Conservation (phyloP, 2,888 invertebrate genomes). For the Diplolepis rosae region DNA sequence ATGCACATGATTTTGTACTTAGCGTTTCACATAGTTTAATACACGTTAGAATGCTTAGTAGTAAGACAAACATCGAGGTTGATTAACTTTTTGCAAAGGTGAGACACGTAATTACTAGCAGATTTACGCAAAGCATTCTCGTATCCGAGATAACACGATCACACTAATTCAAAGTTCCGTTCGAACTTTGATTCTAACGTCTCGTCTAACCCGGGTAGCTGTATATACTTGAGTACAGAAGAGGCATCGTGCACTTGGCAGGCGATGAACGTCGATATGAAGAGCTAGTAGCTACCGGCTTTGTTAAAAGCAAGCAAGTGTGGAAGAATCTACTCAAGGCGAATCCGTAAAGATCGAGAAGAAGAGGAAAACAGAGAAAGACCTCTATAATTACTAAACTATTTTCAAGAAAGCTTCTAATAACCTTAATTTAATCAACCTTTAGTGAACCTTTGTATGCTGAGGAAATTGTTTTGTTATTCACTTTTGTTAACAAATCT, state of each 20-base stretch:
- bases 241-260: constrained; percentile 56
- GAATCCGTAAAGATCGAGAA: not conserved
- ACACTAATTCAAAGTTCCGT: constrained; percentile 57
- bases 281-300: constrained; percentile 43
- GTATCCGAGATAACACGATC: constrained; percentile 53
- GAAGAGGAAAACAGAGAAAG: not conserved
- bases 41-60: constrained; percentile 30
- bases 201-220: constrained; percentile 40
- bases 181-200: constrained; percentile 46
- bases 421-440: too few relatives aligned
- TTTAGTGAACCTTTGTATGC: too few relatives aligned
- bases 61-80: constrained; percentile 51
- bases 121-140: constrained; percentile 45
- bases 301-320: constrained; percentile 37
- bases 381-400: too few relatives aligned
- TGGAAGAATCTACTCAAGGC: too few relatives aligned
- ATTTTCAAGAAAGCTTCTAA: too few relatives aligned
- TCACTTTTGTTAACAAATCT: too few relatives aligned
- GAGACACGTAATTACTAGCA: constrained; percentile 62
- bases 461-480: too few relatives aligned
- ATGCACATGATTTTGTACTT: constrained; percentile 6
- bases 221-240: constrained; percentile 44
- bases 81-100: constrained; percentile 61
- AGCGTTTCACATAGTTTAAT: constrained; percentile 3
- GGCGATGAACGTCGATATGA: constrained; percentile 61